Conservation (phyloP, 1,140 invertebrate genomes). For the Bemisia tabaci region DNA sequence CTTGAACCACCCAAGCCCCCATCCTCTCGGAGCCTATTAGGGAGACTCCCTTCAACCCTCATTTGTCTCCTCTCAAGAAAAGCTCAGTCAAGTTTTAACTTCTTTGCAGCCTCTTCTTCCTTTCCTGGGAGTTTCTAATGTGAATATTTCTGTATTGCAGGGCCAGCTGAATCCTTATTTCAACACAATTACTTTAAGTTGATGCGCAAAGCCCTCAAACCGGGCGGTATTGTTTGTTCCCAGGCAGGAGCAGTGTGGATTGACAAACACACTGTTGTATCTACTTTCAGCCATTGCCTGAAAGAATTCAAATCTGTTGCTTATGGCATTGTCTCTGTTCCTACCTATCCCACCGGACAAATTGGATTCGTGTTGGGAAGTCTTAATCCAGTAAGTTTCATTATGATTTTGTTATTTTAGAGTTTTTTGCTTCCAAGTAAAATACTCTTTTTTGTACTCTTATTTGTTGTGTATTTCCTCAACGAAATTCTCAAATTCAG, state of each 20-base stretch:
- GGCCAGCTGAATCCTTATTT: conserved; percentile 56
- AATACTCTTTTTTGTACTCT: neutral
- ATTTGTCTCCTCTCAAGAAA: too few relatives aligned
- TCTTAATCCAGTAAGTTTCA: conserved; percentile 36
- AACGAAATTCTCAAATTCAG: neutral
- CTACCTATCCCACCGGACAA: conserved; percentile 90
- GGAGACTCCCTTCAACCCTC: too few relatives aligned
- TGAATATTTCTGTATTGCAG: conserved; percentile 21
- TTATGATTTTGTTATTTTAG: neutral
- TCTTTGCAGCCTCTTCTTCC: too few relatives aligned
- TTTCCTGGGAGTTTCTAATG: neutral
- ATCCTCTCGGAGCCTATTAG: too few relatives aligned
- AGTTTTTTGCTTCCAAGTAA: neutral
- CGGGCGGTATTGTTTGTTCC: conserved; percentile 81
- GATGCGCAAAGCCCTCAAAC: conserved; percentile 66
- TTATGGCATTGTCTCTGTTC: conserved; percentile 73
- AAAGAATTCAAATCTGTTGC: conserved; percentile 57
- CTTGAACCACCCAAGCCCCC: too few relatives aligned
- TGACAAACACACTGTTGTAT: conserved; percentile 60
- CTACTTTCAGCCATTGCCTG: conserved; percentile 56
- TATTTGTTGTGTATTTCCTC: neutral
- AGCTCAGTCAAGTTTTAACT: too few relatives aligned
- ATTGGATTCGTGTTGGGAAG: conserved; percentile 86
- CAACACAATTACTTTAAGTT: conserved; percentile 78
- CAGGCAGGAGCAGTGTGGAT: conserved; percentile 88